phyloP scores from a whole-genome alignment of 1,140 invertebrate species.

The Dendrolimus punctatus region DNA sequence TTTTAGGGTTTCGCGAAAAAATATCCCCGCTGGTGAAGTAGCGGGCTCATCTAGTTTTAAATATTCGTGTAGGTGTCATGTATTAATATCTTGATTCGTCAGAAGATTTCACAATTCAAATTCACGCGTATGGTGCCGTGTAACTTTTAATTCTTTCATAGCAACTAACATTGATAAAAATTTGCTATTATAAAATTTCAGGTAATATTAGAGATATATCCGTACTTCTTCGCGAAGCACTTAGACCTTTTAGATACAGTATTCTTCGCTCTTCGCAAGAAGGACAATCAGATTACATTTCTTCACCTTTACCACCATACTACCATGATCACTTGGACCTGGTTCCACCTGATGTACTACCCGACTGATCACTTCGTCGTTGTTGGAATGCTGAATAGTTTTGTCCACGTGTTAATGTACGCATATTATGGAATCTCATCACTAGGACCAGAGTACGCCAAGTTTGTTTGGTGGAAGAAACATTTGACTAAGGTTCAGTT shows the following conservation, averaged over 20 bases:
- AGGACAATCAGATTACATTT: conserved; percentile 85
- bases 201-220: conserved; percentile 39
- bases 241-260: conserved; percentile 53
- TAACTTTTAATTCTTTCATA: no score
- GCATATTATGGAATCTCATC: conserved; percentile 91
- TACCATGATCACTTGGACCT: conserved; percentile 75
- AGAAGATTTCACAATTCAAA: no score
- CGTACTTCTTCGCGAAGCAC: conserved; percentile 57
- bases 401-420: conserved; percentile 94
- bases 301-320: conserved; percentile 89
- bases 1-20: no score
- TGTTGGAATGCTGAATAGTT: conserved; percentile 63
- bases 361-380: conserved; percentile 53
- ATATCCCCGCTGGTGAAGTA: no score
- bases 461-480: conserved; percentile 95
- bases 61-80: no score
- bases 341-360: conserved; percentile 44
- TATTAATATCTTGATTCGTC: no score
- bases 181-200: conserved; percentile 16
- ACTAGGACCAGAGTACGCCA: conserved; percentile 88
- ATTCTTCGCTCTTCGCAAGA: conserved; percentile 77
- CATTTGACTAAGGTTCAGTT: conserved; percentile 92
- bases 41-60: no score
- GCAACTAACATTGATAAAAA: neutral
- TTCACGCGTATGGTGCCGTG: no score